Base-by-base conservation (phyloP, 1,140 invertebrate species). In the Trichonephila clavata region DNA sequence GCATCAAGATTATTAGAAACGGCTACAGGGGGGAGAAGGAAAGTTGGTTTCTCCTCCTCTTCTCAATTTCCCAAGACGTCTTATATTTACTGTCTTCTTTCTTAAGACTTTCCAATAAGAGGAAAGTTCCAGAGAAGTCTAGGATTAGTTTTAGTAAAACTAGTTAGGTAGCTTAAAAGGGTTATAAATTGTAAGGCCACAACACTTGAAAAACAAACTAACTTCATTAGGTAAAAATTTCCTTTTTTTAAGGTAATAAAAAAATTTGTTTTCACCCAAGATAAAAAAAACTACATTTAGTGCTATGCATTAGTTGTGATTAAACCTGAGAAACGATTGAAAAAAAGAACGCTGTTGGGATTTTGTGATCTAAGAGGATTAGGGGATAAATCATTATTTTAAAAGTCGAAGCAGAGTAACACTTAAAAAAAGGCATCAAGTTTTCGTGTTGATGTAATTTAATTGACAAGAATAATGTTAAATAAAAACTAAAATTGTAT, bases 1-100 rank as follows among this genome's bases (percentile, higher is more conserved):
- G 89, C 89, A 90, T 90, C 77, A 21, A 90, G 89, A 90, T 90
- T 80, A 90, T 90, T 90, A 90, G 89, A 90, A 90, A 90, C 89
- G 57, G 89, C 89, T 60, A 90, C 68, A 81, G 32, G 71, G 27
- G 71, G 71, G 27, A 71, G 32, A 7, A 32, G 32, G 16, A 77
- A 27, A 77, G 32, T 16, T 77, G 27, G 71, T 32, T 18, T 32
- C 27, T 32, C 18, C 27, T 77, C 32, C 71, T 77, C 32, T 77
- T 77, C 71, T 77, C 71, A 77, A 77, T 77, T 77, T 77, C 71
- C 71, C 71, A 77, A 77, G 71, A 77, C 27, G 71, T 77, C 71
- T 77, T 77, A 77, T 77, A 77, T 77, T 32, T 77, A 77, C 71
- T 77, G 71, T 77, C 71, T 77, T 77, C 71, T 77, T 77, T 16